phyloP scores from a whole-genome alignment of 2,113 vertebrate genomes.

The Grantiella picta region DNA sequence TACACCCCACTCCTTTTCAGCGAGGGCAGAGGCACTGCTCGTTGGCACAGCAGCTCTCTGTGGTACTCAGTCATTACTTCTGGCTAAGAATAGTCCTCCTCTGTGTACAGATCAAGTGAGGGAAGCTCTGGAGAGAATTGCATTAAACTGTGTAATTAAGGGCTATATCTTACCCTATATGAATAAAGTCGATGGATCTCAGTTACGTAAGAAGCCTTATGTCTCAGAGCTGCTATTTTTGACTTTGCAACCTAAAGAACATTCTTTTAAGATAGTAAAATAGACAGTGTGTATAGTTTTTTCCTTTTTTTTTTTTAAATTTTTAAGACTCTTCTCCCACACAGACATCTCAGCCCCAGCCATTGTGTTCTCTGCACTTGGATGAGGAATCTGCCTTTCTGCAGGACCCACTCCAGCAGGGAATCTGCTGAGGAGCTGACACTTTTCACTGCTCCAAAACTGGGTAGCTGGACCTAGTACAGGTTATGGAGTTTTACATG shows the following conservation, averaged over 20 bases:
- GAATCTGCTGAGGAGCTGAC: not conserved
- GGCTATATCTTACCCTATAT: not conserved
- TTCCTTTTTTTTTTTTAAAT: not conserved
- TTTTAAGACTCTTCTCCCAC: not conserved
- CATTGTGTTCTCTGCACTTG: not conserved
- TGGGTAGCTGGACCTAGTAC: not conserved
- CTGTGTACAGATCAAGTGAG: not conserved
- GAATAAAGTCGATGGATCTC: not conserved
- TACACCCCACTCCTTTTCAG: too few species aligned
- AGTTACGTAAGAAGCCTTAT: not conserved
- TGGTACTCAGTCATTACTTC: not conserved
- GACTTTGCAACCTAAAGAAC: not conserved
- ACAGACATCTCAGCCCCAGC: not conserved
- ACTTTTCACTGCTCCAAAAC: not conserved
- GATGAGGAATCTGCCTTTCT: not conserved
- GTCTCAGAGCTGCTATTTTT: conserved; percentile 29
- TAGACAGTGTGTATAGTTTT: not conserved
- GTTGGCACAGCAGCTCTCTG: not conserved
- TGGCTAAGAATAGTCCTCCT: conserved; percentile 5
- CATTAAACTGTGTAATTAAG: conserved; percentile 15
- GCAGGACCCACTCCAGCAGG: not conserved
- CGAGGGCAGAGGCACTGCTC: not conserved
- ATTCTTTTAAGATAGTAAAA: conserved; percentile 1
- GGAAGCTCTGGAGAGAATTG: not conserved
- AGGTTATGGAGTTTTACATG: not conserved